A percentile compares a stretch with the other conserved stretches of the same genome.
Conservation (phyloP, 2,113 vertebrate species). For the Centrocercus urophasianus region DNA sequence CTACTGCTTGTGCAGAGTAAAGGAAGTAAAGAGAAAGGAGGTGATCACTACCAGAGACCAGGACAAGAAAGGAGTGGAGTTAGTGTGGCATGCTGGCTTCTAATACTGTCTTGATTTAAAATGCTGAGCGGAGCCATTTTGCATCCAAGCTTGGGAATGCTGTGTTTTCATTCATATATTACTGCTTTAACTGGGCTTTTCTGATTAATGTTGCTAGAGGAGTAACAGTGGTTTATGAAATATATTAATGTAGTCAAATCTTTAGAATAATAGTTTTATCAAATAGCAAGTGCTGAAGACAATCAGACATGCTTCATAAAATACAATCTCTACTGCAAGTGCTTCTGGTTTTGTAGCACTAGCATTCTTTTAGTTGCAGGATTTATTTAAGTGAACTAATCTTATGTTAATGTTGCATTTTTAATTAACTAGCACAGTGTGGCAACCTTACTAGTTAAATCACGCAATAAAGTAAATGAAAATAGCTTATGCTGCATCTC, state of each 20-base stretch:
- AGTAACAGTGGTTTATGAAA: background rate
- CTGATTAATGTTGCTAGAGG: background rate
- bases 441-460: background rate
- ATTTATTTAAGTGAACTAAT: background rate
- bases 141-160: background rate
- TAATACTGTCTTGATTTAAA: background rate
- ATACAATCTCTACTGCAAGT: background rate
- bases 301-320: background rate
- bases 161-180: fast-evolving
- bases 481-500: background rate
- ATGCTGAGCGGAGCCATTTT: background rate
- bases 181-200: background rate
- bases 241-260: background rate
- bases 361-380: background rate
- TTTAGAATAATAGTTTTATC: background rate
- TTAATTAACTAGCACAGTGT: background rate
- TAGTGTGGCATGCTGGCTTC: fast-evolving
- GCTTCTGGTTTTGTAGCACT: background rate
- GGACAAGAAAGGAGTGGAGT: background rate
- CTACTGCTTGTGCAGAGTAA: background rate
- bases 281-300: background rate
- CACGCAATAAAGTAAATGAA: background rate
- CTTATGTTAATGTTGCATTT: background rate
- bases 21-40: background rate
- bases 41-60: background rate